Evolutionary conservation across 2,797 vertebrate genomes (phyloP).

Genomic region (Buceros bicornis): DNA sequence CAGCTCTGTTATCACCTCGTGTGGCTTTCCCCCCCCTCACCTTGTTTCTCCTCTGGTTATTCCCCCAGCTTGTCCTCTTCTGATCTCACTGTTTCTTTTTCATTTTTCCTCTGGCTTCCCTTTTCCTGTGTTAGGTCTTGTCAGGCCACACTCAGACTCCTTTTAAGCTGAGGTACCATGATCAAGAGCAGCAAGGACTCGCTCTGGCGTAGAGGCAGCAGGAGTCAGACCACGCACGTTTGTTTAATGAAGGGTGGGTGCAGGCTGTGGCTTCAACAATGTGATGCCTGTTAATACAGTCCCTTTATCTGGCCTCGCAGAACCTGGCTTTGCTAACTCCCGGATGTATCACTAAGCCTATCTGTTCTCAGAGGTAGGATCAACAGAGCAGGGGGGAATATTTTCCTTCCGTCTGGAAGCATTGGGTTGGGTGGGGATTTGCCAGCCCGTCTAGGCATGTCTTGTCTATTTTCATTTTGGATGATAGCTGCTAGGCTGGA

Average conservation of each 20-base stretch:
- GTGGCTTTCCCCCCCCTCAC: not conserved
- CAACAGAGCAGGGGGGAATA: not conserved
- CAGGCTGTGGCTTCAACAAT: not conserved
- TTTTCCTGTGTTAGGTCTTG: not conserved
- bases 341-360: not conserved
- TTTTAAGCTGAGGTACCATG: not conserved
- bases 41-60: not conserved
- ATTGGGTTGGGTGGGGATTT: not conserved
- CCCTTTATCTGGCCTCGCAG: not conserved
- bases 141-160: not conserved
- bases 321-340: not conserved
- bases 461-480: not conserved
- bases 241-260: not conserved
- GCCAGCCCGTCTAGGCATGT: not conserved
- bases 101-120: not conserved
- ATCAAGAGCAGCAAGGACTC: not conserved
- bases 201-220: accelerated
- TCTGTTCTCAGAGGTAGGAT: not conserved
- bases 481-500: not conserved
- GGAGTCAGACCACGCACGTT: not conserved
- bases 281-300: not conserved
- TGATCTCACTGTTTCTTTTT: not conserved
- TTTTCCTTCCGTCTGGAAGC: not conserved
- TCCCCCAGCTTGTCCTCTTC: not conserved
- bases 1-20: not conserved